A percentile compares a stretch with the other conserved stretches of the same genome.
These are phyloP conservation scores for Drosophila sulfurigaster DNA, from an alignment of 1,140 invertebrate genomes.

Conservation along the genomic window DNA sequence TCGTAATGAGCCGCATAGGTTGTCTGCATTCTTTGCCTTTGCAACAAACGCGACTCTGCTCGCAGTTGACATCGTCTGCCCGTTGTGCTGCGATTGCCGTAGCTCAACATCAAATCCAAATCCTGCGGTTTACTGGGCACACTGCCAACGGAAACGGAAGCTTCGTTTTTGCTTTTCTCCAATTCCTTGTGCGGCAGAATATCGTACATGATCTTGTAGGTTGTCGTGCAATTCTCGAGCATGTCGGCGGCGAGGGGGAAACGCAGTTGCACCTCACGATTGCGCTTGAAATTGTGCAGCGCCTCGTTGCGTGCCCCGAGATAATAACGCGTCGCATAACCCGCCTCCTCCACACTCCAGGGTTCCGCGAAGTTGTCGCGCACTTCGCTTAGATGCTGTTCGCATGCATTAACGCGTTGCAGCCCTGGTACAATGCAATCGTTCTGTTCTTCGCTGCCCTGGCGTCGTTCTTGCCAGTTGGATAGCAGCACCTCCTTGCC, in stretches of 20 bases:
- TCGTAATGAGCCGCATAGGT: slow-evolving; percentile 24
- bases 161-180: background rate
- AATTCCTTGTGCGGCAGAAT: slow-evolving; percentile 11
- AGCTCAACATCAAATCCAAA: slow-evolving; percentile 29
- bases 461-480: slow-evolving; percentile 37
- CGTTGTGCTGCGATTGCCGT: slow-evolving; percentile 33
- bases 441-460: background rate
- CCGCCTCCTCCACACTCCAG: background rate
- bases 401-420: slow-evolving; percentile 5
- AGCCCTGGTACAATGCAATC: slow-evolving; percentile 37
- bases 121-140: background rate
- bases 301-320: background rate
- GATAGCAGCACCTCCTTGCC: slow-evolving; percentile 38
- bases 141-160: background rate
- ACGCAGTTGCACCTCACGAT: slow-evolving; percentile 13
- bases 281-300: slow-evolving; percentile 10
- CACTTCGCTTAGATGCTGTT: background rate
- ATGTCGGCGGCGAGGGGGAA: slow-evolving; percentile 21
- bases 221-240: slow-evolving; percentile 29
- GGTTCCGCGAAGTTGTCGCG: background rate
- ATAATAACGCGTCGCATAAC: slow-evolving; percentile 6
- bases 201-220: slow-evolving; percentile 27
- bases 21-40: slow-evolving; percentile 21
- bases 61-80: background rate
- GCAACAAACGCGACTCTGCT: background rate